Evolutionary conservation across 2,888 invertebrate genomes (phyloP), one percentile per base, ranked within the genome.

Genomic region (Azorinus chamasolen): DNA sequence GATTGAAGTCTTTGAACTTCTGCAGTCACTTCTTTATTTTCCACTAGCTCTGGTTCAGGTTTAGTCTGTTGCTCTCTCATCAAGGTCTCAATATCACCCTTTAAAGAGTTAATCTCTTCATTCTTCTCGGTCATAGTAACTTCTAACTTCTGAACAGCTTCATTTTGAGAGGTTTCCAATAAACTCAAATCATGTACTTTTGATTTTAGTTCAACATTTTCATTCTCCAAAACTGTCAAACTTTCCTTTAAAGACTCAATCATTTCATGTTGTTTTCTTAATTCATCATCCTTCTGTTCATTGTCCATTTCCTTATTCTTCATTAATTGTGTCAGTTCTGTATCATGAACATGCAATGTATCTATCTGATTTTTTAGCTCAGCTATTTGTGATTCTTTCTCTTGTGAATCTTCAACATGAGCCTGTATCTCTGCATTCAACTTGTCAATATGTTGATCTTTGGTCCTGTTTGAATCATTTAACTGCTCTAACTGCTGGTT

Each of bases 221-320:
- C 45, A 50, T 24, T 50, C 24, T 50, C 20, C 22, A 50, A 14
- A 14, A 50, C 20, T 20, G 50, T 20, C 50, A 22, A 18, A 4
- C 22, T 50, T 57, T 37, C 58, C 43, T 54, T 58, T 20, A 61
- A 22, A 45, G 25, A 37, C 37, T 51, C 68, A n/a, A 69, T 25
- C 2, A 43, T 48, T 24, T 55, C 62, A 37, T 62, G 57, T 16
- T 70, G 22, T 39, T 46, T 20, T 64, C 63, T 43, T 41, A 54
- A 32, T 41, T 66, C 66, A 27, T 45, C 39, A 8, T 62, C 39
- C 37, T 48, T 55, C 45, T 61, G 45, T 18, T 68, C 68, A 53
- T 2, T 46, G 20, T 39, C 25, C 20, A 14, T 24, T n/a, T 61
- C 24, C 22, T 37, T 24, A 24, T 14, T 8, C 16, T 45, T 18